Evolutionary conservation across 2,888 invertebrate species (phyloP).

Genomic region (Drosophila greeni): DNA sequence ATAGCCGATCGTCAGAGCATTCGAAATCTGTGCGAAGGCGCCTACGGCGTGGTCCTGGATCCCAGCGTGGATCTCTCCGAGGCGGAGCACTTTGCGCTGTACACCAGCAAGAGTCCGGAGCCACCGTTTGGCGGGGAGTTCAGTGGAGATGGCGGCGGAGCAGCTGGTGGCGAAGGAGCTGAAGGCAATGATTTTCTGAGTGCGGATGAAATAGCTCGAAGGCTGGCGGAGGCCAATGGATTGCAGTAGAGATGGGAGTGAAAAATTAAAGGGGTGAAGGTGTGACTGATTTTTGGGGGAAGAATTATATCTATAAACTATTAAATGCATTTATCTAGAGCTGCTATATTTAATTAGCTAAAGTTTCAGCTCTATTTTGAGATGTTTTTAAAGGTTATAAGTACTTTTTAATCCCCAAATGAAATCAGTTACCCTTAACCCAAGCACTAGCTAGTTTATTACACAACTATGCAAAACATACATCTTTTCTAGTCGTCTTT

Average conservation of each 20-base stretch:
- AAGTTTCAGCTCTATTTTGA: background rate
- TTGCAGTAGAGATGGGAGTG: conserved; percentile 66
- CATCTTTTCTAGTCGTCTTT: conserved; percentile 63
- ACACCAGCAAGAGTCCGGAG: conserved; percentile 90
- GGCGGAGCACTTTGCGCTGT: conserved; percentile 92
- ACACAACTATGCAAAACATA: conserved; percentile 38
- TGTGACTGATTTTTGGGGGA: conserved; percentile 7
- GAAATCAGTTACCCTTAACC: conserved; percentile 12
- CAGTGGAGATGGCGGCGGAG: conserved; percentile 6
- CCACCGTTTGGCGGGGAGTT: conserved; percentile 81
- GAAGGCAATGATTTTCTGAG: conserved; percentile 85
- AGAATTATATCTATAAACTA: background rate
- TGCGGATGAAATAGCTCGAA: conserved; percentile 78
- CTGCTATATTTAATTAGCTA: background rate
- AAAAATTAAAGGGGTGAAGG: background rate
- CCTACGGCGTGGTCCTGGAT: conserved; percentile 77
- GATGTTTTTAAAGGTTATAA: background rate
- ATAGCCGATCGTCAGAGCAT: conserved; percentile 79
- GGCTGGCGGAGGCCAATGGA: conserved; percentile 76
- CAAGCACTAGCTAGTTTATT: conserved; percentile 13
- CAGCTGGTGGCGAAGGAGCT: conserved; percentile 83
- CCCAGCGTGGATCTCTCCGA: conserved; percentile 86
- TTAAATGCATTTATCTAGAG: background rate
- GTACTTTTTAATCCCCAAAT: background rate
- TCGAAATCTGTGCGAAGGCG: conserved; percentile 78